These are phyloP conservation scores for Platycercus adscitus DNA, from an alignment of 2,113 vertebrate genomes.

Conservation along the genomic window DNA sequence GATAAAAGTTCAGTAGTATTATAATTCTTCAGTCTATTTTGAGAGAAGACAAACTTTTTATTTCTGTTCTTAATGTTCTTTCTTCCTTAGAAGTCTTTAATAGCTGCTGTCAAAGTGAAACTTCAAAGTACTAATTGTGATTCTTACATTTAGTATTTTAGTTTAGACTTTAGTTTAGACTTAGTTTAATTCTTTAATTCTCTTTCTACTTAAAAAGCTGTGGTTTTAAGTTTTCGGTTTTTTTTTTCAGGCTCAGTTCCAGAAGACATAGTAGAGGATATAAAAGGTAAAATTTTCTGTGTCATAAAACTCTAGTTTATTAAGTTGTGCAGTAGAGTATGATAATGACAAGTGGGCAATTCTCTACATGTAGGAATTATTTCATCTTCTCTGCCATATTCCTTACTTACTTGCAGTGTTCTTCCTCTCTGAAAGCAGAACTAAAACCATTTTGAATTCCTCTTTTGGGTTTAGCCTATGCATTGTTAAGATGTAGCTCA, in stretches of 20 bases:
- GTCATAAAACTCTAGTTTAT: not conserved
- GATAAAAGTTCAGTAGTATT: not conserved
- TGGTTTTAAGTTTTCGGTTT: not conserved
- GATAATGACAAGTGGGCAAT: not conserved
- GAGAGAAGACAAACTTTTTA: not conserved
- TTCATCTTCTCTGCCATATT: not conserved
- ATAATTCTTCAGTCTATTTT: not conserved
- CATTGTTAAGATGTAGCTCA: not conserved
- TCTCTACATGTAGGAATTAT: not conserved
- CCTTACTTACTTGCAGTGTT: not conserved
- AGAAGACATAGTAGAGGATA: slow-evolving; percentile 94
- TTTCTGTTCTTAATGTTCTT: not conserved
- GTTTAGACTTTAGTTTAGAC: not conserved
- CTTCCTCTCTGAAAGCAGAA: not conserved
- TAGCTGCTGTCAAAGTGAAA: not conserved
- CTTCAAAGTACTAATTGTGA: not conserved
- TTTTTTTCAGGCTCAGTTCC: slow-evolving; percentile 84
- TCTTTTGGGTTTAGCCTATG: not conserved
- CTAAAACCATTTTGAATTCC: not conserved
- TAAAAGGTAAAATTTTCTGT: slow-evolving; percentile 84
- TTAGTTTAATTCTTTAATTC: not conserved
- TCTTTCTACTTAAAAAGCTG: not conserved
- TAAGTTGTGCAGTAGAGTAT: not conserved
- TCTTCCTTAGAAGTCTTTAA: not conserved
- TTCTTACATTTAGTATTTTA: not conserved